phyloP scores from a whole-genome alignment of 2,113 vertebrate genomes.

The Aphelocoma coerulescens region DNA sequence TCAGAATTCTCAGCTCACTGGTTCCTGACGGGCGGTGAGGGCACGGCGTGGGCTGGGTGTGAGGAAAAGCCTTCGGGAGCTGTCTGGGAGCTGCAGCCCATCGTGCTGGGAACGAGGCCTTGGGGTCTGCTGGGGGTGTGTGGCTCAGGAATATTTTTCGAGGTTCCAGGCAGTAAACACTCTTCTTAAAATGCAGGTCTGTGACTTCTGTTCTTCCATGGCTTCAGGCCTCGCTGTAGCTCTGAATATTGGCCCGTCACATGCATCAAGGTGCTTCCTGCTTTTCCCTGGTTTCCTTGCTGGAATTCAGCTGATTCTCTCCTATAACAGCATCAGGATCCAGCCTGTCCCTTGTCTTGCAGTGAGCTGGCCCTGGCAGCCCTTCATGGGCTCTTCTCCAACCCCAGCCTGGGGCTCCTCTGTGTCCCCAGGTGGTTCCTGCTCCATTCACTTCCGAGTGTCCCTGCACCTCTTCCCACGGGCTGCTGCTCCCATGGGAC shows the following conservation, averaged over 20 bases:
- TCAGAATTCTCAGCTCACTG: fast-evolving
- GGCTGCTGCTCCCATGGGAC: not conserved
- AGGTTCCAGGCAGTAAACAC: slow-evolving; percentile 15
- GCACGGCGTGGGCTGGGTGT: fast-evolving
- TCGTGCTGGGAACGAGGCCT: fast-evolving
- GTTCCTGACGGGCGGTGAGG: not conserved
- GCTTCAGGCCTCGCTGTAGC: not conserved
- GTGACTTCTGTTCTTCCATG: not conserved
- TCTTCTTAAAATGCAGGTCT: not conserved
- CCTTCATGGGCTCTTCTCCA: not conserved
- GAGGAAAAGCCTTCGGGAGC: not conserved
- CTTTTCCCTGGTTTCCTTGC: not conserved
- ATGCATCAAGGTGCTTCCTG: not conserved
- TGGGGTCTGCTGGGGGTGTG: not conserved
- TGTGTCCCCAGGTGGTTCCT: not conserved
- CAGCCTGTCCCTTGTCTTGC: not conserved
- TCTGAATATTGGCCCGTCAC: not conserved
- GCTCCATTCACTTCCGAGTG: fast-evolving
- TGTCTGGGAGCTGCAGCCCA: not conserved
- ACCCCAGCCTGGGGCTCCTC: not conserved
- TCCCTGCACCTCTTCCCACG: not conserved
- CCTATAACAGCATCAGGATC: not conserved
- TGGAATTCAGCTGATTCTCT: not conserved
- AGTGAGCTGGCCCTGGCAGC: not conserved
- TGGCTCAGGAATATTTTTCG: slow-evolving; percentile 23